A percentile compares a stretch with the other conserved stretches of the same genome.
Conservation (phyloP, 2,888 invertebrate species). For the Drosophila melanosoma region DNA sequence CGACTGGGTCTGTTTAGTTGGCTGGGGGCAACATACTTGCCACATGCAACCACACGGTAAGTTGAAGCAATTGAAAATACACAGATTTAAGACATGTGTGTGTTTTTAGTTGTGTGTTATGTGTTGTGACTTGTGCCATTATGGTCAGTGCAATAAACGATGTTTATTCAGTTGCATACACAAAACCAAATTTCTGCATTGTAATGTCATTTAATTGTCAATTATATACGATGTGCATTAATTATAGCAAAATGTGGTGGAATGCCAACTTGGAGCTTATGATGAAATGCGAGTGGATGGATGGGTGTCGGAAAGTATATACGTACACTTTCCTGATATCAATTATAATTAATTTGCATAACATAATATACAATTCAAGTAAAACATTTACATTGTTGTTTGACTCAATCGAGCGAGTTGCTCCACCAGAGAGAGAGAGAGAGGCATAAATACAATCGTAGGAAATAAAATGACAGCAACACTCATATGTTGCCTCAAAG, state of each 20-base stretch:
- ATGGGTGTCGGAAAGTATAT: background rate
- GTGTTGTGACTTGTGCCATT: slow-evolving; percentile 30
- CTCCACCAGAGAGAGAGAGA: background rate
- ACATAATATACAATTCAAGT: slow-evolving; percentile 38
- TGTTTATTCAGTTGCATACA: slow-evolving; percentile 34
- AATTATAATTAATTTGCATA: slow-evolving; percentile 61
- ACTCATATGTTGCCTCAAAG: slow-evolving; percentile 47
- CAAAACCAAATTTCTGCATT: slow-evolving; percentile 31
- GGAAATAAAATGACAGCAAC: slow-evolving; percentile 25
- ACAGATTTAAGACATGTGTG: slow-evolving; percentile 8
- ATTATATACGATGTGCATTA: slow-evolving; percentile 64
- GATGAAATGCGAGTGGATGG: slow-evolving; percentile 14
- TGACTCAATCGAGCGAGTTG: slow-evolving; percentile 10
- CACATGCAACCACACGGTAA: slow-evolving; percentile 44
- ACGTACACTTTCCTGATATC: slow-evolving; percentile 5
- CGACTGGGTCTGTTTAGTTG: slow-evolving; percentile 3
- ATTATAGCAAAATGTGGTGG: slow-evolving; percentile 30
- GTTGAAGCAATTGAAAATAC: slow-evolving; percentile 43
- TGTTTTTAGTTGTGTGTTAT: slow-evolving; percentile 9
- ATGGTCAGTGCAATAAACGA: slow-evolving; percentile 39
- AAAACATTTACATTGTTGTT: slow-evolving; percentile 20
- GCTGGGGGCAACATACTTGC: slow-evolving; percentile 37
- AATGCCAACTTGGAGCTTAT: slow-evolving; percentile 10
- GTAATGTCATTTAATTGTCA: slow-evolving; percentile 62
- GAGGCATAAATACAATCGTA: slow-evolving; percentile 31